Conservation (phyloP, 1,140 invertebrate species). For the Saccostrea echinata region DNA sequence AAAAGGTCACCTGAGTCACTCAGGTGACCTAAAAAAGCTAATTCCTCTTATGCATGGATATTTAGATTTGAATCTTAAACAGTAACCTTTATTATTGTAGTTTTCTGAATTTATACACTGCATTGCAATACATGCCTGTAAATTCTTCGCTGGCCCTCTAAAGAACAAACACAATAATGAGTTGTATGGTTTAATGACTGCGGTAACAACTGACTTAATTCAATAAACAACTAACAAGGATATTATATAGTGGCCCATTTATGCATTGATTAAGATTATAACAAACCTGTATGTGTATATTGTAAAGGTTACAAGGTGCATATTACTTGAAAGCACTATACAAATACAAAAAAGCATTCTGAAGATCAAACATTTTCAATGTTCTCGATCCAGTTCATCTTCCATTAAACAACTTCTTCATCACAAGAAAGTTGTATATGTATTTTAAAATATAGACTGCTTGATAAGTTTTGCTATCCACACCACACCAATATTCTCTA, state of each 20-base stretch:
- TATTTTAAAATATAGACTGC: too few relatives aligned
- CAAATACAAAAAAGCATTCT: neutral
- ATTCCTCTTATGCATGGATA: too few relatives aligned
- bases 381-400: too few relatives aligned
- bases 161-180: neutral
- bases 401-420: too few relatives aligned
- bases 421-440: too few relatives aligned
- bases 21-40: too few relatives aligned
- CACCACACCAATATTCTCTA: too few relatives aligned
- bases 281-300: neutral
- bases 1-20: too few relatives aligned
- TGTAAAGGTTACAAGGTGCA: neutral
- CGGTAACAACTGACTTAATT: constrained; percentile 7
- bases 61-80: too few relatives aligned
- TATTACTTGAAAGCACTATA: constrained; percentile 6
- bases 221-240: constrained; percentile 34
- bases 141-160: neutral
- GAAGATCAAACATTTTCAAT: too few relatives aligned
- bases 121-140: neutral
- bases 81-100: too few relatives aligned
- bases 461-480: too few relatives aligned
- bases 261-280: neutral
- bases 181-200: constrained; percentile 6
- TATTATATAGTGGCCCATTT: neutral
- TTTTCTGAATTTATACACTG: neutral